A percentile compares a stretch with the other conserved stretches of the same genome.
Evolutionary conservation across 2,113 vertebrate genomes (phyloP).

Genomic region (Myotis lucifugus): DNA sequence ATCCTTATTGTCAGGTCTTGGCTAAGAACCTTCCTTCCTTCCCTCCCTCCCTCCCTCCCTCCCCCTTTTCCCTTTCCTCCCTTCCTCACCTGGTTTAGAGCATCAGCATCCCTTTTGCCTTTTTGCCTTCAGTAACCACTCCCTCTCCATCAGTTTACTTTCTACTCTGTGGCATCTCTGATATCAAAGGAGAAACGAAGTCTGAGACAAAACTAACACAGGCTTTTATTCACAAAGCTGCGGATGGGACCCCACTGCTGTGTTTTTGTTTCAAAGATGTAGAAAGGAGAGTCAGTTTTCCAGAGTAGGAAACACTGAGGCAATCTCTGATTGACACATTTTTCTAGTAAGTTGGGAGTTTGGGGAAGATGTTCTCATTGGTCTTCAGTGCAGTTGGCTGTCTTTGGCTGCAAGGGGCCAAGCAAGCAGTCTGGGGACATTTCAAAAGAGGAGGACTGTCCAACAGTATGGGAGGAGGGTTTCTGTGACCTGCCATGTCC

Average conservation of each 20-base stretch:
- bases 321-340: background rate
- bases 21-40: background rate
- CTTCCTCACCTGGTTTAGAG: background rate
- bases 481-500: background rate
- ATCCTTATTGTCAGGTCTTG: background rate
- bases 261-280: conserved; percentile 29
- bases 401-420: background rate
- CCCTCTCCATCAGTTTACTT: background rate
- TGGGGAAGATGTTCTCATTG: background rate
- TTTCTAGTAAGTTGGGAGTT: background rate
- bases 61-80: fast-evolving
- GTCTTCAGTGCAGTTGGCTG: background rate
- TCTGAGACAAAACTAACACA: background rate
- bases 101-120: background rate
- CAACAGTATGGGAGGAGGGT: background rate
- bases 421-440: background rate
- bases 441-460: background rate
- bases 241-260: background rate
- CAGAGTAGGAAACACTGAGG: background rate
- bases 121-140: background rate
- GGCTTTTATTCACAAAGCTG: background rate
- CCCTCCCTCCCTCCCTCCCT: background rate
- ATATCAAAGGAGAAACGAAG: background rate
- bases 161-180: background rate
- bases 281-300: background rate